Conservation (phyloP, 2,113 vertebrate genomes). For the Eira barbara region DNA sequence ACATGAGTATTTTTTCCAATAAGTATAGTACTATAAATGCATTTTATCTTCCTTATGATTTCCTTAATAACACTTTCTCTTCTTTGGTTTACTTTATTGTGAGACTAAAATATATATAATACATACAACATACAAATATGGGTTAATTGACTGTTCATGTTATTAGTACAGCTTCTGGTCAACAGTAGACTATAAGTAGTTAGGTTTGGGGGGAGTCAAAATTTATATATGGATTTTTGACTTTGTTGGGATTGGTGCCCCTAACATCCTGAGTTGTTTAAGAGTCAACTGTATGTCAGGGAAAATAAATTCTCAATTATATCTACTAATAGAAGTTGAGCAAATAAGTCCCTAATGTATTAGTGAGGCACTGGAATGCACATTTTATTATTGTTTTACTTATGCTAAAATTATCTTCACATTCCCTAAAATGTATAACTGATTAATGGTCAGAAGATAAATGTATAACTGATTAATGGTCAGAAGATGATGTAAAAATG, state of each 20-base stretch:
- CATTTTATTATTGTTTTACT: slow-evolving; percentile 4
- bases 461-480: background rate
- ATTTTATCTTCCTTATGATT: background rate
- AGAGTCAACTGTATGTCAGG: background rate
- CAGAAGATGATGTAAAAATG: background rate
- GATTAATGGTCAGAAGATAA: background rate
- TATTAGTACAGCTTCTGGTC: background rate
- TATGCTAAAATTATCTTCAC: background rate
- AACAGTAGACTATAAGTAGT: background rate
- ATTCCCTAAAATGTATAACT: background rate
- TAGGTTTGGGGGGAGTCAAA: background rate
- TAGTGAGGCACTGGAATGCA: background rate
- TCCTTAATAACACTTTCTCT: background rate
- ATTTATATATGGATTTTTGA: background rate
- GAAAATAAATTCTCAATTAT: background rate
- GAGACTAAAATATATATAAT: background rate
- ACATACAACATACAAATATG: background rate
- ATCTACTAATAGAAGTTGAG: background rate
- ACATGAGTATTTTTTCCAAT: background rate
- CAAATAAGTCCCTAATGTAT: background rate
- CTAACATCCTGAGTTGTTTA: background rate
- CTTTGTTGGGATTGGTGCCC: background rate
- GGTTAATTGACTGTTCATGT: background rate
- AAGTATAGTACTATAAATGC: background rate
- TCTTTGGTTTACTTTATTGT: background rate